Evolutionary conservation across 2,888 invertebrate species (phyloP).

Genomic region (Rhingia rostrata): DNA sequence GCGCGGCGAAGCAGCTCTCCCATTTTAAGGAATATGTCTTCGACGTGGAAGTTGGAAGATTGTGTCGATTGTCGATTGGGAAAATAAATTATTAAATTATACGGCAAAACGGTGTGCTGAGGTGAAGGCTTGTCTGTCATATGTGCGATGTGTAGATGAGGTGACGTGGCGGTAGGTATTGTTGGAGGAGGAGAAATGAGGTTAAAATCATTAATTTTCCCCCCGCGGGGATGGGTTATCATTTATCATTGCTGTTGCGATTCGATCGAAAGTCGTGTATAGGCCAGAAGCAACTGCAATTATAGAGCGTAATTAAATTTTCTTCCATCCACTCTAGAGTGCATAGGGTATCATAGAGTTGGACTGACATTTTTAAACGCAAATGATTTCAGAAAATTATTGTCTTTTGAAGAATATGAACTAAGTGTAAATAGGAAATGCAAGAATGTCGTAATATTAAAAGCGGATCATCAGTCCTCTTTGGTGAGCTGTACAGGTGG

Average conservation of each 20-base stretch:
- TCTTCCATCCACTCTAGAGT: background rate
- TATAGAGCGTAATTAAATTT: conserved; percentile 38
- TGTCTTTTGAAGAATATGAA: too few species aligned
- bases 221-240: conserved; percentile 42
- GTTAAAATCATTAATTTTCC: conserved; percentile 43
- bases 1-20: conserved; percentile 6
- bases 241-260: conserved; percentile 32
- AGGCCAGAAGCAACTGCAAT: conserved; percentile 54
- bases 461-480: too few species aligned
- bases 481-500: too few species aligned
- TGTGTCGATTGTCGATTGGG: conserved; percentile 56
- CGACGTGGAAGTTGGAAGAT: conserved; percentile 38
- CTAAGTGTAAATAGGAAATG: too few species aligned
- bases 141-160: background rate
- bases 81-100: conserved; percentile 71
- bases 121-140: conserved; percentile 27
- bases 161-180: background rate
- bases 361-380: background rate
- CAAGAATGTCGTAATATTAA: too few species aligned
- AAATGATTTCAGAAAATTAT: too few species aligned
- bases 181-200: conserved; percentile 26
- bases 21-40: conserved; percentile 44
- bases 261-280: conserved; percentile 48
- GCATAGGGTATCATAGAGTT: background rate
- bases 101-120: conserved; percentile 20